Evolutionary conservation across 2,797 vertebrate species (phyloP).

Genomic region (Erithacus rubecula): DNA sequence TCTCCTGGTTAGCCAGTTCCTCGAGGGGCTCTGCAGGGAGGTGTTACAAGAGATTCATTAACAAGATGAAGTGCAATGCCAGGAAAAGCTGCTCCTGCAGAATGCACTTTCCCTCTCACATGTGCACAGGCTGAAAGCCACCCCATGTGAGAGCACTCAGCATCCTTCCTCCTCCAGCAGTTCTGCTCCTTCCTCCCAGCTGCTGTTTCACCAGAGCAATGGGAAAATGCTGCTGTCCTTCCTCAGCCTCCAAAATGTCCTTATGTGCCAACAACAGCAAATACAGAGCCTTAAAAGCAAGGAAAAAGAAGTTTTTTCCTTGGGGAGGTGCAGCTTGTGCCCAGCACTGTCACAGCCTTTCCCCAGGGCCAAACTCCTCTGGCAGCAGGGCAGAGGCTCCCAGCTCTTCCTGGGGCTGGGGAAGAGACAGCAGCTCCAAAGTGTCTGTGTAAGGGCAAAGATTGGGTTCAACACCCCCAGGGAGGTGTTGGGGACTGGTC

Average conservation of each 20-base stretch:
- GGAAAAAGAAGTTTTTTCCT: background rate
- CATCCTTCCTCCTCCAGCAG: background rate
- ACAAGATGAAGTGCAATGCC: background rate
- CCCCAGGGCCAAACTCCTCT: background rate
- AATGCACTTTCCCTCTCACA: background rate
- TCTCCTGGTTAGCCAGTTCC: background rate
- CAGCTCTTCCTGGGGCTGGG: background rate
- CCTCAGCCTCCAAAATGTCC: background rate
- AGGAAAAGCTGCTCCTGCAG: constrained; percentile 14
- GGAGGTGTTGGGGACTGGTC: background rate
- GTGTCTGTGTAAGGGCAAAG: background rate
- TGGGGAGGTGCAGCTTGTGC: background rate
- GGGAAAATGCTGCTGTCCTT: background rate
- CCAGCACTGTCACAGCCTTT: background rate
- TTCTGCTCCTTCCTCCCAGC: background rate
- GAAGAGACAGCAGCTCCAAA: background rate
- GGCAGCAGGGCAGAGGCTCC: accelerated
- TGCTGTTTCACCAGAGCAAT: background rate
- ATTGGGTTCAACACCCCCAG: accelerated
- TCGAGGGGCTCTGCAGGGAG: constrained; percentile 18
- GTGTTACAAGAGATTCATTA: constrained; percentile 42
- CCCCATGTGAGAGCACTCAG: background rate
- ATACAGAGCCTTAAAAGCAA: background rate
- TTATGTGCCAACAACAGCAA: background rate
- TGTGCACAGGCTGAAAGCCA: background rate